phyloP scores from a whole-genome alignment of 2,888 invertebrate species.

The Helicoverpa assulta region DNA sequence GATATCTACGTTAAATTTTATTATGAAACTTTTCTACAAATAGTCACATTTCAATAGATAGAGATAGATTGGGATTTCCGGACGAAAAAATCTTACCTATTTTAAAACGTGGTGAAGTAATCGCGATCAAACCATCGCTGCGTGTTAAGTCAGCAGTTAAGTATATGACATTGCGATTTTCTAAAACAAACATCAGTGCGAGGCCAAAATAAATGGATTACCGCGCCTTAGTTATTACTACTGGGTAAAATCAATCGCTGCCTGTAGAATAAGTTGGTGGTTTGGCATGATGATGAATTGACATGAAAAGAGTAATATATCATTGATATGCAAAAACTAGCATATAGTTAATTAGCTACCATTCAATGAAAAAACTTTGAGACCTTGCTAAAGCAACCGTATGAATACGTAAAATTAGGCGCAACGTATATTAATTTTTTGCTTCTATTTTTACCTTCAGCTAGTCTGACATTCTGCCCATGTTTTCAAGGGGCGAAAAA shows the following conservation, averaged over 20 bases:
- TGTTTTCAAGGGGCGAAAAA: conserved; percentile 22
- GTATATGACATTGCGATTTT: conserved; percentile 6
- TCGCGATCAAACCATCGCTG: not conserved
- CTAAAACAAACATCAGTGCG: conserved; percentile 20
- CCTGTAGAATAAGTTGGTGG: not conserved
- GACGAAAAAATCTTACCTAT: not conserved
- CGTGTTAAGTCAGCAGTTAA: conserved; percentile 7
- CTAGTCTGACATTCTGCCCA: conserved; percentile 6
- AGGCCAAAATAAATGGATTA: conserved; percentile 15
- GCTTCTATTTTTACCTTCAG: conserved; percentile 16
- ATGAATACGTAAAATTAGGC: conserved; percentile 28
- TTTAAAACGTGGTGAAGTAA: not conserved
- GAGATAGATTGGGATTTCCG: not conserved
- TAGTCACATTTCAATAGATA: not conserved
- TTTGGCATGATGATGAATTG: no score
- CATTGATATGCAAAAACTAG: conserved; percentile 22
- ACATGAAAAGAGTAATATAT: no score
- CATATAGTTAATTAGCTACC: conserved; percentile 13
- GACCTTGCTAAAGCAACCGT: conserved; percentile 30
- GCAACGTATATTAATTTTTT: conserved; percentile 18
- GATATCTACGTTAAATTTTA: no score
- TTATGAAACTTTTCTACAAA: not conserved
- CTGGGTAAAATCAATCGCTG: not conserved
- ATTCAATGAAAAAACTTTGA: conserved; percentile 27
- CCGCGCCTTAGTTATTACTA: not conserved